These are phyloP conservation scores for Coranthus polyacanthus DNA, from an alignment of 2,797 vertebrate genomes.

Conservation along the genomic window DNA sequence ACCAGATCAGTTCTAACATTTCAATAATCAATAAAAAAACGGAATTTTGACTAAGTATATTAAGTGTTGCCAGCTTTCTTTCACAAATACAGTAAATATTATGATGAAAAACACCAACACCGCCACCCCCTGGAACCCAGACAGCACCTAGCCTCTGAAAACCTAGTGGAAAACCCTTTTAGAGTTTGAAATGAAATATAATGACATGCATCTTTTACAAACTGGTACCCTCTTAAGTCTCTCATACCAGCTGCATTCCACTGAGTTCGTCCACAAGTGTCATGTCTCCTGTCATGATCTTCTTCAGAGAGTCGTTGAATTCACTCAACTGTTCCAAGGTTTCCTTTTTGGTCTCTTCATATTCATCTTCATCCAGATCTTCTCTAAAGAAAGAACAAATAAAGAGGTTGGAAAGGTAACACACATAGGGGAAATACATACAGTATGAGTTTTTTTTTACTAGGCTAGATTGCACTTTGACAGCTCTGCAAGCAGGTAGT, in stretches of 20 bases:
- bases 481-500: neutral
- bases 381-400: constrained; percentile 83
- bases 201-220: neutral
- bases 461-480: neutral
- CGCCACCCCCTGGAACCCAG: too few relatives aligned
- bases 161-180: neutral
- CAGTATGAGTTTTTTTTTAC: neutral
- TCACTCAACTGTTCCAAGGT: constrained; percentile 96
- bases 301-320: constrained; percentile 96
- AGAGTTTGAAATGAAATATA: too few relatives aligned
- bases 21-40: neutral
- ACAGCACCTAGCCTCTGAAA: neutral
- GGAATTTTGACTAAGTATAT: too few relatives aligned
- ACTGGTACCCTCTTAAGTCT: neutral
- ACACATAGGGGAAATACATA: too few relatives aligned
- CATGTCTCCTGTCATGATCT: constrained; percentile 98
- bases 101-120: too few relatives aligned
- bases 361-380: constrained; percentile 94
- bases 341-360: constrained; percentile 97
- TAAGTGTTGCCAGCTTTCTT: too few relatives aligned
- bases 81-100: too few relatives aligned
- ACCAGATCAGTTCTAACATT: neutral
- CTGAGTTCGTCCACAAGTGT: constrained; percentile 96
- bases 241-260: constrained; percentile 95
- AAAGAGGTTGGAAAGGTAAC: too few relatives aligned